Percentiles rank a stretch among this genome's conserved stretches.
phyloP scores from a whole-genome alignment of 2,113 vertebrate species.

The Campylorhamphus procurvoides region DNA sequence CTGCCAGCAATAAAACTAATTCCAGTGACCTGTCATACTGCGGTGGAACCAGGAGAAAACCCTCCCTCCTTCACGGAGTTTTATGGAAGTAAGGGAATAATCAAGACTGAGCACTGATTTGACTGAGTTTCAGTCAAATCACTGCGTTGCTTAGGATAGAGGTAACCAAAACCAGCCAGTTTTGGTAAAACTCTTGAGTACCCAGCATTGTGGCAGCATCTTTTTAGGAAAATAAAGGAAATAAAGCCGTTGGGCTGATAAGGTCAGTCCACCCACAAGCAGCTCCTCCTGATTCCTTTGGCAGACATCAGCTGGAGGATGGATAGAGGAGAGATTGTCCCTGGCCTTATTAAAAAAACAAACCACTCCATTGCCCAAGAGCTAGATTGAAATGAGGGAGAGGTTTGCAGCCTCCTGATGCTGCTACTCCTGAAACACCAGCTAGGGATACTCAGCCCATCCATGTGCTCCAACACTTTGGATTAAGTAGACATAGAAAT shows the following conservation, averaged over 20 bases:
- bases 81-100: not conserved
- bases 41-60: rapidly evolving
- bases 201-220: not conserved
- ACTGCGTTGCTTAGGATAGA: not conserved
- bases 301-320: not conserved
- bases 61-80: not conserved
- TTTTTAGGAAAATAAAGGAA: not conserved
- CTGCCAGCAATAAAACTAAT: not conserved
- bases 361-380: not conserved
- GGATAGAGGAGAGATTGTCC: not conserved
- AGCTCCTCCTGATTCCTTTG: not conserved
- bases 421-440: rapidly evolving
- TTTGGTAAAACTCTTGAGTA: not conserved
- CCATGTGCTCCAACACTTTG: rapidly evolving
- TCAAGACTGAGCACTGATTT: not conserved
- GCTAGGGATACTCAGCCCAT: rapidly evolving
- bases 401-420: not conserved
- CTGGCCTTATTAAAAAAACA: not conserved
- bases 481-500: not conserved
- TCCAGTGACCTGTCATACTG: not conserved
- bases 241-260: not conserved
- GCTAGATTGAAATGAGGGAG: not conserved
- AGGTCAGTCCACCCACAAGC: not conserved
- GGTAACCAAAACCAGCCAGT: not conserved
- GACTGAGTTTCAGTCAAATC: not conserved